phyloP scores from a whole-genome alignment of 2,888 invertebrate species.

The Leucophenga maculata region DNA sequence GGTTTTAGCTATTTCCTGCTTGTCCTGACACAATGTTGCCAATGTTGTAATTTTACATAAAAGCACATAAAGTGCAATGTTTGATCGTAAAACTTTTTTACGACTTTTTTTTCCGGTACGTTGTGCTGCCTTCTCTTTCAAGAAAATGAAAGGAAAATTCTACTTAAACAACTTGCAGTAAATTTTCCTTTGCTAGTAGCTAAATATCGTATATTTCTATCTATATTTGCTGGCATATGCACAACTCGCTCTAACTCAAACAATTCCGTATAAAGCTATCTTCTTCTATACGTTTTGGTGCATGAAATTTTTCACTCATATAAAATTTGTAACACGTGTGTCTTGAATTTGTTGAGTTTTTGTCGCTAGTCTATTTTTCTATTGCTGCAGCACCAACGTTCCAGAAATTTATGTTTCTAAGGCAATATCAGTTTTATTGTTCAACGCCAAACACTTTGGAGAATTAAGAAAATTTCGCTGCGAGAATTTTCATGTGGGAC shows the following conservation, averaged over 20 bases:
- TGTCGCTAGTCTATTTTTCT: constrained; percentile 6
- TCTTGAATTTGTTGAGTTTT: constrained; percentile 21
- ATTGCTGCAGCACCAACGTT: constrained; percentile 9
- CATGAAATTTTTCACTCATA: constrained; percentile 58
- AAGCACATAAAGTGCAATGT: constrained; percentile 66
- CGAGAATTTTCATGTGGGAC: not conserved
- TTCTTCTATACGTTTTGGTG: constrained; percentile 11
- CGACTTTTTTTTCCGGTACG: constrained; percentile 65
- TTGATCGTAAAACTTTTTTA: constrained; percentile 68
- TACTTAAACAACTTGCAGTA: constrained; percentile 11
- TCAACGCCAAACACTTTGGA: constrained; percentile 63
- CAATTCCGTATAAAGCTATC: constrained; percentile 10
- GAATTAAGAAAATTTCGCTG: constrained; percentile 51
- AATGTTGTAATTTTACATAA: constrained; percentile 64
- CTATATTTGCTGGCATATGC: constrained; percentile 18
- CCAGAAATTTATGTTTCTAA: constrained; percentile 55
- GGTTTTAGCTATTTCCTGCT: constrained; percentile 18
- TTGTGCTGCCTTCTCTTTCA: constrained; percentile 43
- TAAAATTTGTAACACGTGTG: constrained; percentile 67
- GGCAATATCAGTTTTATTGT: constrained; percentile 59
- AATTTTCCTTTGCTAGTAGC: not conserved
- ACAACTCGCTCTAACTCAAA: not conserved
- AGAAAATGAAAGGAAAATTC: not conserved
- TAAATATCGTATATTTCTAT: constrained; percentile 33
- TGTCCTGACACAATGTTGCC: constrained; percentile 62